Percentiles rank a stretch among this genome's conserved stretches.
Evolutionary conservation across 2,113 vertebrate species (phyloP).

Genomic region (Istiophorus platypterus): DNA sequence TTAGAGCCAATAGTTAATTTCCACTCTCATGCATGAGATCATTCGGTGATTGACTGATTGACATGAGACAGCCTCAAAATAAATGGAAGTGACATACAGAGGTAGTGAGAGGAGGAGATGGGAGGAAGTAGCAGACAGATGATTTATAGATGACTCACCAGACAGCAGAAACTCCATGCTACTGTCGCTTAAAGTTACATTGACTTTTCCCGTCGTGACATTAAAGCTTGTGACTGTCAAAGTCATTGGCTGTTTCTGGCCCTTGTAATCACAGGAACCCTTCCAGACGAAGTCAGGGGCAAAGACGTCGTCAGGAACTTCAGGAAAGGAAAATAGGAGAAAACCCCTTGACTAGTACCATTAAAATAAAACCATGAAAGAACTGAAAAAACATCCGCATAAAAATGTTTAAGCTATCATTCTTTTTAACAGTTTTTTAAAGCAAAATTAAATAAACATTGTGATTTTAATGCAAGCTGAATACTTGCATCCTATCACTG

Average conservation of each 20-base stretch:
- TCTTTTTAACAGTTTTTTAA: background rate
- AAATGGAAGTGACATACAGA: constrained; percentile 74
- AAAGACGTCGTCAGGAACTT: constrained; percentile 96
- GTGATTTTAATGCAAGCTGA: constrained; percentile 6
- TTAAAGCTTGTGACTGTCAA: constrained; percentile 95
- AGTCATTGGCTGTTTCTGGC: constrained; percentile 95
- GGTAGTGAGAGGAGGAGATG: constrained; percentile 53
- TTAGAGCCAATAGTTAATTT: constrained; percentile 75
- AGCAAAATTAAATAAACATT: background rate
- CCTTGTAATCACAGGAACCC: constrained; percentile 96
- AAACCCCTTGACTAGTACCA: background rate
- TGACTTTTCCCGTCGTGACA: constrained; percentile 92
- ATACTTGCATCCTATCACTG: background rate
- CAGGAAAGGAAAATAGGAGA: constrained; percentile 33
- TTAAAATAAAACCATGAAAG: background rate
- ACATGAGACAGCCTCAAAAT: constrained; percentile 66
- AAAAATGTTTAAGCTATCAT: background rate
- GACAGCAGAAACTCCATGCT: constrained; percentile 94
- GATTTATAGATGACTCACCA: constrained; percentile 87
- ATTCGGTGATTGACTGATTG: constrained; percentile 76
- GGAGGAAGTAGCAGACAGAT: constrained; percentile 51
- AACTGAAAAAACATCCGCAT: background rate
- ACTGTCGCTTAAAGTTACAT: constrained; percentile 93
- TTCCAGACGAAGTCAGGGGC: constrained; percentile 97
- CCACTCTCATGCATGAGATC: constrained; percentile 75